Base-by-base conservation (phyloP, 2,113 vertebrate genomes). In the Anhinga rufa region DNA sequence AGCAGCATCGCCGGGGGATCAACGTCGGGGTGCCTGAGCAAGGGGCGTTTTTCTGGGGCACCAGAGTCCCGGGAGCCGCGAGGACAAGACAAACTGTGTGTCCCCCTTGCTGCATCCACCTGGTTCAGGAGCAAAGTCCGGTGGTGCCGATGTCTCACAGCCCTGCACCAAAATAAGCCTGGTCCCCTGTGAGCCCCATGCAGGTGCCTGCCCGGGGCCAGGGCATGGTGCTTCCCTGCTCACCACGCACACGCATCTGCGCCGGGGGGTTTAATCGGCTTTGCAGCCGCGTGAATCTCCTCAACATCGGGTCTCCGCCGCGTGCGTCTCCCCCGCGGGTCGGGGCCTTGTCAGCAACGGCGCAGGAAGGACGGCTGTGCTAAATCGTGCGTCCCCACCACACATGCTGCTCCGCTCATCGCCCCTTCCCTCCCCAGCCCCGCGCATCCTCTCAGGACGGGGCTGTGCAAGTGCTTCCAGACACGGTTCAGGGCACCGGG, bases 191-290 rank as follows among this genome's bases (percentile, higher is more conserved):
- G 7, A 85, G 60, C 19, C 57, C 64, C 10, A 34, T 17, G 1
- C 9, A 7, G 62, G 3, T 8, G 21, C 68, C 61, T 25, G 55
- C n/a, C 52, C 3, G 71, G n/a, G 52, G n/a, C 46, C 65, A 1
- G 38, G 32, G 11, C 49, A 48, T 0, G 21, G 70, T 42, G 12
- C 57, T 34, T 78, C 34, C 25, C 44, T 0, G 0, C 25, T 70
- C 64, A 1, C 18, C 4, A 3, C 20, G 76, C 1, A 1, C 11
- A 4, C 1, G 1, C 20, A 4, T 54, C 7, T 3, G 3, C 5
- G 10, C 4, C 1, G 54, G 40, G 20, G 0, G 5, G 62, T 86
- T 65, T 61, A 71, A 80, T 36, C 2, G 3, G 32, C 42, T 62
- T 9, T 28, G 29, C 88, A 80, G 82, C 51, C 40, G 0, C 0